Base-by-base conservation (phyloP, 2,797 vertebrate species). In the Crypturellus tataupa region DNA sequence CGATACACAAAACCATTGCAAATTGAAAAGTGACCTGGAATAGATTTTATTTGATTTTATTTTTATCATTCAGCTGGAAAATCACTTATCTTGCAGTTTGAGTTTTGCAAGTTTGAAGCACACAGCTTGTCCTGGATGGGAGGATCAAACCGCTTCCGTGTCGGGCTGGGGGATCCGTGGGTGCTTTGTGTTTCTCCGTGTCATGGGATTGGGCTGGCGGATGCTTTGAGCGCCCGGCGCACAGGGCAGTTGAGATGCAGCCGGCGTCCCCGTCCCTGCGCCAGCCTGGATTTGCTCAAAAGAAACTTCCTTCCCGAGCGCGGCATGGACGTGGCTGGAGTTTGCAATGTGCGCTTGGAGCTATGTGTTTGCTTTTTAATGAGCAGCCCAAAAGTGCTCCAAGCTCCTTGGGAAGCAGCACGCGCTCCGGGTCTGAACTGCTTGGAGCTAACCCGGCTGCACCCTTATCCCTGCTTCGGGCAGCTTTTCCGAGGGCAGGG, bases 181-280 rank as follows among this genome's bases (percentile, higher is more conserved):
- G 12, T 49, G 23, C 23, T 49, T 49, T 10, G 47, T 25, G 10
- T 23, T 49, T 49, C 25, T 13, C 47, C 12, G 12, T 49, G 47
- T 23, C 47, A 13, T 7, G 12, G 47, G 23, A 49, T 25, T 10
- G 23, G 47, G 47, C 47, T 24, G 23, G 47, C 47, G 4, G 47
- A 12, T 21, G 47, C 47, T 49, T 49, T 49, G 47, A 24, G 12
- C 25, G 46, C 25, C 14, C 24, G 67, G n/a, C 75, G 51, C 17
- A 10, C 29, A 51, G 49, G 71, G 68, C 49, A n/a, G 75, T 25
- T 89, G 90, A 85, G 88, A 82, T 80, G 92, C 90, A 90, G 90
- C 83, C 9, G 0, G 59, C 10, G 0, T 77, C 78, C n/a, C 63
- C 77, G 6, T 60, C 27, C 27, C 7, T 7, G 56, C 29, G 1